Evolutionary conservation across 37 sponge, comb jelly and placozoan genomes (phyloP).

Genomic region (Cliona cf. orientalis): DNA sequence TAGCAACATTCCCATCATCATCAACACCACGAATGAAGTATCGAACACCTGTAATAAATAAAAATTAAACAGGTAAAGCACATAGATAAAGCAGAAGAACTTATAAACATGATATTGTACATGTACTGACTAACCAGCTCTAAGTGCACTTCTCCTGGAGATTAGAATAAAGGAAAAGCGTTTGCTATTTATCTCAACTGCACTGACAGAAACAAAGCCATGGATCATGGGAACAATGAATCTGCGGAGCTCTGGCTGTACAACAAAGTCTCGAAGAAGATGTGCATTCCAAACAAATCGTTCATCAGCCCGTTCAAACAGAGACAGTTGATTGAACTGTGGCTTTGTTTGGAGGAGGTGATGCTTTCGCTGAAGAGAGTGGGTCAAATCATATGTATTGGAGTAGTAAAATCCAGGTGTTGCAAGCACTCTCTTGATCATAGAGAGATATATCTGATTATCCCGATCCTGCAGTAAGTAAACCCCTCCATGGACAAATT

Average conservation of each 20-base stretch:
- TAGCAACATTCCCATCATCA: constrained; percentile 92
- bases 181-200: constrained; percentile 71
- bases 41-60: constrained; percentile 70
- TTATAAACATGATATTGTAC: neutral
- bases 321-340: constrained; percentile 62
- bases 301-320: constrained; percentile 86
- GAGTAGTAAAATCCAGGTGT: constrained; percentile 93
- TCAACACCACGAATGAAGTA: constrained; percentile 92
- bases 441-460: constrained; percentile 69
- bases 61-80: neutral
- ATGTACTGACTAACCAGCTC: constrained; percentile 62
- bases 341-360: constrained; percentile 28
- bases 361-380: constrained; percentile 67
- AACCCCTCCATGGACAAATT: neutral
- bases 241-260: constrained; percentile 59
- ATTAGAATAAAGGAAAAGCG: constrained; percentile 71
- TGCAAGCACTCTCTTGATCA: constrained; percentile 73
- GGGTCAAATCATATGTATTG: constrained; percentile 84
- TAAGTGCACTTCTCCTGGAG: constrained; percentile 75
- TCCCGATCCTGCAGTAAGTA: constrained; percentile 43
- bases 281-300: constrained; percentile 93
- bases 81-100: neutral
- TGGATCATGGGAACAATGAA: constrained; percentile 77
- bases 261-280: constrained; percentile 71
- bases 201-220: constrained; percentile 83